These are phyloP conservation scores for Pitangus sulphuratus DNA, from an alignment of 2,797 vertebrate genomes.

Conservation along the genomic window DNA sequence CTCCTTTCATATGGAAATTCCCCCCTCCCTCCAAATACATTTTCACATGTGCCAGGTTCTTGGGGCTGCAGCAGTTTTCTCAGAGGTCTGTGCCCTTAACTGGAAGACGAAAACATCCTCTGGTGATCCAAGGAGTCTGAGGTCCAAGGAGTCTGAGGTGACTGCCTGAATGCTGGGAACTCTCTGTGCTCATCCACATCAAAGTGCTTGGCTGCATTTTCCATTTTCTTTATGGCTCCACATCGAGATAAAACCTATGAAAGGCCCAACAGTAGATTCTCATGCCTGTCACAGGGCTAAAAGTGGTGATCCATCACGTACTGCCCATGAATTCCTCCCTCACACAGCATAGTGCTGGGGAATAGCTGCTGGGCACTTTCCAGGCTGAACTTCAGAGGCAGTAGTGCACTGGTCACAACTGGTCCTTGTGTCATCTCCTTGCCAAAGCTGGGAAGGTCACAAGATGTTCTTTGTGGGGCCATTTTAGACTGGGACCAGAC, in stretches of 20 bases:
- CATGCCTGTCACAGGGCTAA: neutral
- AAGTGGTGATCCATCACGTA: neutral
- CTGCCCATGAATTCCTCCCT: neutral
- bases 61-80: neutral
- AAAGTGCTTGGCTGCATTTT: conserved; percentile 8
- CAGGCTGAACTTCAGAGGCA: neutral
- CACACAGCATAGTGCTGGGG: accelerated
- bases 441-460: neutral
- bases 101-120: neutral
- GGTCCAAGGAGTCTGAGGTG: neutral
- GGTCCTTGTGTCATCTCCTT: neutral
- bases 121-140: neutral
- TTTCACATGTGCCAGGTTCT: neutral
- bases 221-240: neutral
- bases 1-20: conserved; percentile 33
- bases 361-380: accelerated
- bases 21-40: neutral
- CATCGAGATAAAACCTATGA: conserved; percentile 2
- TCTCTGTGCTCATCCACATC: conserved; percentile 8
- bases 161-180: neutral
- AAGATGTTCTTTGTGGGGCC: neutral
- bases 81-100: neutral
- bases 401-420: neutral
- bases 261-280: conserved; percentile 7
- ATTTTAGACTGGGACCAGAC: neutral